Evolutionary conservation across 2,888 invertebrate genomes (phyloP).

Genomic region (Charanyca ferruginea): DNA sequence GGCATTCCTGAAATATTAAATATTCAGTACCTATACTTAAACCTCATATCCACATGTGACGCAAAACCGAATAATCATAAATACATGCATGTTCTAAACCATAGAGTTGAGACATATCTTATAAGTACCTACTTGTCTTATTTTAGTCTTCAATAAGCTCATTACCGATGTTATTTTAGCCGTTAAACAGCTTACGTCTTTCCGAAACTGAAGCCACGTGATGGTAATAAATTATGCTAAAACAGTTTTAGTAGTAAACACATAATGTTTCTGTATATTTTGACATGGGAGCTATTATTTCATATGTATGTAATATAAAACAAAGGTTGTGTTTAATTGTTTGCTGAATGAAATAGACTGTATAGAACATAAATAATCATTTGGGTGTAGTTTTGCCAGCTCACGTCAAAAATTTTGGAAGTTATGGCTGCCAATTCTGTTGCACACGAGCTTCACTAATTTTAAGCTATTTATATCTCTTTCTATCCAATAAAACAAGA

Average conservation of each 20-base stretch:
- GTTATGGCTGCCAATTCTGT: too few species aligned
- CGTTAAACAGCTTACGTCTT: slow-evolving; percentile 45
- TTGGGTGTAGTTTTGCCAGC: neutral
- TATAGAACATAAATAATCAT: neutral
- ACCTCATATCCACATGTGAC: slow-evolving; percentile 1
- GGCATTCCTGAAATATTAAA: neutral
- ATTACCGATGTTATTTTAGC: slow-evolving; percentile 45
- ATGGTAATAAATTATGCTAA: slow-evolving; percentile 46
- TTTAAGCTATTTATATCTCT: too few species aligned
- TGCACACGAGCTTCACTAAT: too few species aligned
- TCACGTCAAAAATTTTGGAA: neutral
- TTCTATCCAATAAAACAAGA: too few species aligned
- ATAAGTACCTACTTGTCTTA: slow-evolving; percentile 6
- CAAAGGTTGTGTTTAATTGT: slow-evolving; percentile 4
- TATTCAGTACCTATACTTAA: too few species aligned
- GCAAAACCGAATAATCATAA: neutral
- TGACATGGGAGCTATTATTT: slow-evolving; percentile 12
- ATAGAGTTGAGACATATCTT: neutral
- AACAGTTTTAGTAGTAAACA: slow-evolving; percentile 50
- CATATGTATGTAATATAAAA: neutral
- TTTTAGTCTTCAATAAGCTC: slow-evolving; percentile 43
- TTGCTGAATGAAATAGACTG: neutral
- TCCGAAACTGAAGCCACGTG: slow-evolving; percentile 47
- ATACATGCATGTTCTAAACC: neutral
- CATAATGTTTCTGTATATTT: slow-evolving; percentile 28